phyloP scores from a whole-genome alignment of 2,888 invertebrate species.

The Caenorhabditis sinica region DNA sequence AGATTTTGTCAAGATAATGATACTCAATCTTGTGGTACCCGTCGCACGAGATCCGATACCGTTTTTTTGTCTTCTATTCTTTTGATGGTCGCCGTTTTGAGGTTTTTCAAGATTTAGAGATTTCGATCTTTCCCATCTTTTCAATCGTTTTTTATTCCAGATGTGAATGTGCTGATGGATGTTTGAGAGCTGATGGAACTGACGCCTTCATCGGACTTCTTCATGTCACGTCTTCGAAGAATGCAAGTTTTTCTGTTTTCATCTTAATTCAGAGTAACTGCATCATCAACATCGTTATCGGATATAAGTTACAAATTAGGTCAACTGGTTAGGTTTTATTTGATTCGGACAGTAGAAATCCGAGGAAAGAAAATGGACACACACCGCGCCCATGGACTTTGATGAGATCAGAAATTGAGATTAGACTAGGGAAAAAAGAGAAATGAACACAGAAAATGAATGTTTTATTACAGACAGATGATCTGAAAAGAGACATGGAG shows the following conservation, averaged over 20 bases:
- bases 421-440: background rate
- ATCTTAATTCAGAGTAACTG: background rate
- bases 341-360: background rate
- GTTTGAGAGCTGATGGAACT: constrained; percentile 71
- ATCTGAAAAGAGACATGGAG: constrained; percentile 76
- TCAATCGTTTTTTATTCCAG: constrained; percentile 44
- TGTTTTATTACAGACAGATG: constrained; percentile 66
- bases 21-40: constrained; percentile 56
- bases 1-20: constrained; percentile 51
- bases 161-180: constrained; percentile 76
- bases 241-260: constrained; percentile 58
- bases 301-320: constrained; percentile 62
- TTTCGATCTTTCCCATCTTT: constrained; percentile 9
- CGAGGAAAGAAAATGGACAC: constrained; percentile 20
- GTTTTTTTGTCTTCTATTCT: constrained; percentile 10
- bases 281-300: constrained; percentile 19
- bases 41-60: constrained; percentile 42
- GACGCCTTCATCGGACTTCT: constrained; percentile 77
- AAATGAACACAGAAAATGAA: background rate
- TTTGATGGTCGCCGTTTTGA: constrained; percentile 18
- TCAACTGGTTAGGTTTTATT: constrained; percentile 62
- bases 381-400: constrained; percentile 53
- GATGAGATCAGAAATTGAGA: constrained; percentile 32
- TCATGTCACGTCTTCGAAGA: constrained; percentile 75
- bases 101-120: background rate